A percentile compares a stretch with the other conserved stretches of the same genome.
phyloP scores from a whole-genome alignment of 1,140 invertebrate genomes.

The Zaprionus camerounensis region DNA sequence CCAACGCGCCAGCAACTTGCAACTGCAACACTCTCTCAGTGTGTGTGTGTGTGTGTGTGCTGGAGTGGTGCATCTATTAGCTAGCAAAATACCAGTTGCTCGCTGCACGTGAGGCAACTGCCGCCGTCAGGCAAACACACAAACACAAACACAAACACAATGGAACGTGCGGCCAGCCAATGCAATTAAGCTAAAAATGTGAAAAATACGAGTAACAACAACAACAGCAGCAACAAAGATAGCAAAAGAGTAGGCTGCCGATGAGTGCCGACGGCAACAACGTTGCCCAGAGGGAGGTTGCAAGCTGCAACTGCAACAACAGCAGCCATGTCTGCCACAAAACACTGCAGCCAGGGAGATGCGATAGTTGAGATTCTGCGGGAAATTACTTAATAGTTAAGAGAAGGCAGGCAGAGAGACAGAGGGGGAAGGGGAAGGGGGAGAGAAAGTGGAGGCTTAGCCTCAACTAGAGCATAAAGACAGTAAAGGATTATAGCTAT shows the following conservation, averaged over 20 bases:
- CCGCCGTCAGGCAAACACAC: conserved; percentile 59
- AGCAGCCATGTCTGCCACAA: conserved; percentile 21
- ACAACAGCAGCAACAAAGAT: background rate
- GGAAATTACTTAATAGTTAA: conserved; percentile 1
- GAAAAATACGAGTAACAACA: conserved; percentile 62
- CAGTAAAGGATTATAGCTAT: background rate
- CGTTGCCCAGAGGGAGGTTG: conserved; percentile 4
- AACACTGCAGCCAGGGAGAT: background rate
- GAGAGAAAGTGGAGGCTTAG: background rate
- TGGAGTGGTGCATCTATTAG: conserved; percentile 64
- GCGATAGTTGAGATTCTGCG: background rate
- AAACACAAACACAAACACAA: conserved; percentile 50
- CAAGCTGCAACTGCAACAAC: conserved; percentile 13
- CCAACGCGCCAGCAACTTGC: background rate
- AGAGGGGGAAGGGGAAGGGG: background rate
- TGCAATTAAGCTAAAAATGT: conserved; percentile 81
- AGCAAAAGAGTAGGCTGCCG: background rate
- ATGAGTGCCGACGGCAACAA: conserved; percentile 12
- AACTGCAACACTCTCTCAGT: conserved; percentile 13
- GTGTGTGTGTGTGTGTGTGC: conserved; percentile 37
- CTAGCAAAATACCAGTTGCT: conserved; percentile 74
- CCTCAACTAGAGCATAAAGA: background rate
- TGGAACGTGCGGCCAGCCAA: conserved; percentile 75
- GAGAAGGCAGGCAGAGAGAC: background rate
- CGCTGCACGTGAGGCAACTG: conserved; percentile 41